These are phyloP conservation scores for Copsychus sechellarum DNA, from an alignment of 2,113 vertebrate species.

Conservation along the genomic window DNA sequence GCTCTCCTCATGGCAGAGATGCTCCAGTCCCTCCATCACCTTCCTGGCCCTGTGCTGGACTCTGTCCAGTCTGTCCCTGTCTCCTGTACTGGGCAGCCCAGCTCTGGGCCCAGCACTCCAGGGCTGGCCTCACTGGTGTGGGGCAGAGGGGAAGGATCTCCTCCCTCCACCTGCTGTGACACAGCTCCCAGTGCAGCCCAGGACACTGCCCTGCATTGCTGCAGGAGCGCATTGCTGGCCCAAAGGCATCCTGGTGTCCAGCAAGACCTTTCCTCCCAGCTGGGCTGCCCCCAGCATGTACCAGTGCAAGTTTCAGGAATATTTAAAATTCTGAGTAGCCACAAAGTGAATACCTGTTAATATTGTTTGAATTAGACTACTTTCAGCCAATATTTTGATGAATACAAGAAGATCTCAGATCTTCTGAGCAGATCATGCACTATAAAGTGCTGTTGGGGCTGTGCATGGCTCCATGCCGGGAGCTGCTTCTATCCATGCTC, in stretches of 20 bases:
- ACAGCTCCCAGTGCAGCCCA: background rate
- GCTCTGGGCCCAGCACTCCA: background rate
- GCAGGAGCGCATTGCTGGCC: background rate
- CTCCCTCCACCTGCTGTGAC: background rate
- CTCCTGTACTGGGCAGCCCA: background rate
- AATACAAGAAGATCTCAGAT: fast-evolving
- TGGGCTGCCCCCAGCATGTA: background rate
- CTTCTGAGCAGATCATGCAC: background rate
- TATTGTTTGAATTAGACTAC: background rate
- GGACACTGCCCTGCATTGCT: background rate
- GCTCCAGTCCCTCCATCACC: too few relatives aligned
- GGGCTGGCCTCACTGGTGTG: background rate
- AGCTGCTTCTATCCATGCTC: background rate
- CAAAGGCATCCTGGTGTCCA: background rate
- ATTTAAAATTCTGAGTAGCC: background rate
- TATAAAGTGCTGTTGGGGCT: fast-evolving
- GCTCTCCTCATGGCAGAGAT: too few relatives aligned
- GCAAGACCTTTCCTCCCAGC: background rate
- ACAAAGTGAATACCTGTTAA: background rate
- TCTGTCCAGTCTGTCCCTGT: background rate
- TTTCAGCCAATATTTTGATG: background rate
- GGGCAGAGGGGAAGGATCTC: background rate
- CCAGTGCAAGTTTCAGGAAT: background rate
- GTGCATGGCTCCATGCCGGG: fast-evolving
- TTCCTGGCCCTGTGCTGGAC: too few relatives aligned